Base-by-base conservation (phyloP, 2,888 invertebrate species). In the Drosophila gaucha region DNA sequence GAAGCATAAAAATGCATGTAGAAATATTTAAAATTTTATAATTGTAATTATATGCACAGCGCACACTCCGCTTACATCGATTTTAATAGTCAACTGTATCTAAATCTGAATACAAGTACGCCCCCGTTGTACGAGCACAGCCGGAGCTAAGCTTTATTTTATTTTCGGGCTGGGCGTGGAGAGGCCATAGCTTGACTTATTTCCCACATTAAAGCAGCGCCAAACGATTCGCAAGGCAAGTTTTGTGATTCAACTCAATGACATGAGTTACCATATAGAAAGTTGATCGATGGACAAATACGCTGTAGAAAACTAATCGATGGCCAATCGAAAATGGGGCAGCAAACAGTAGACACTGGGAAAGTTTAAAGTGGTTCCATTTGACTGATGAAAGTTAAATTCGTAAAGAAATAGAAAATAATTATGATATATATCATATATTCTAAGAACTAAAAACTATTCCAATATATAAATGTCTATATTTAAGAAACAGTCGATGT, bases 1-100 rank as follows among this genome's bases (percentile, higher is more conserved):
- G 86, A 78, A 75, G 79, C 79, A 84, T 77, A 82, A 74, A 83
- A 74, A 74, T 86, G 68, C 84, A 86, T 80, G 74, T 77, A 50
- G 30, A 80, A 69, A 72, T 74, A 59, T 85, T 70, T 56, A 66
- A 74, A 64, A 76, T 74, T 82, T 74, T 73, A 67, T 82, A 64
- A 70, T 66, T 70, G 78, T 78, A 80, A 78, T 78, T 65, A 70
- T 75, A 82, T 82, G 67, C 86, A 60, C 62, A 68, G 67, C 47
- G 80, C 76, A 44, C 65, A 67, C 49, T 62, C 14, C 28, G 78
- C 74, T 74, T 80, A 74, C 82, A 71, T 75, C 68, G 73, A 59
- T 78, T 78, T 85, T 86, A 82, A 86, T 77, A 80, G 80, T 60
- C 80, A 83, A 83, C 58, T 76, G 60, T 74, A 74, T 57, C 73